Base-by-base conservation (phyloP, 1,140 invertebrate species). In the Euura lappo region DNA sequence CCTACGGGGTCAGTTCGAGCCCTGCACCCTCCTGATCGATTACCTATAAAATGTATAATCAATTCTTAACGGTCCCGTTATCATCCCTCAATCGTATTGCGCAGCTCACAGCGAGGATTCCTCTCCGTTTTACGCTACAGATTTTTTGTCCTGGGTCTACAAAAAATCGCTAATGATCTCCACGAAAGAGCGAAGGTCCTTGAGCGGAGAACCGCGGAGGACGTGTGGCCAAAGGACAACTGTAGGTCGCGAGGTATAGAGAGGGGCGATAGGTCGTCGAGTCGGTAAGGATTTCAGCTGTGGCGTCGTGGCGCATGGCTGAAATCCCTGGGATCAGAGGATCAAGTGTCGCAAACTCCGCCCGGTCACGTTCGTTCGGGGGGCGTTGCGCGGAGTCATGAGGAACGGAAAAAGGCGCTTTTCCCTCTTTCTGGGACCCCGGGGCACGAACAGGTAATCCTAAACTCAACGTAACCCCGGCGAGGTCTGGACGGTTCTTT, bases 261-360 rank as follows among this genome's bases (percentile, higher is more conserved):
- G 28, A n/a, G 10, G 51, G 51, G 51, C 51, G 51, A 60, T 60
- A 60, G 51, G 51, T 60, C 51, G 51, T 11, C 3, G 10, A 8
- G 51, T 11, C 28, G 28, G 28, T 28, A 28, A 28, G 51, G 51
- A 60, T 60, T 60, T 60, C 51, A 60, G 51, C 51, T 5, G 8
- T 60, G 51, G 51, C 51, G 51, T 60, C 51, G 51, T 6, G 51
- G 51, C 51, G 51, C 51, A 60, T 60, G 51, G 51, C 51, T 60
- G 8, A n/a, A 60, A 60, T 60, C 51, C 51, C 51, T n/a, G 51
- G 51, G 51, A 60, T 60, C 13, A 60, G 51, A 60, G 51, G 51
- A 60, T 60, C 51, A 60, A 60, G 51, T 60, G 51, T 60, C 51
- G 51, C 51, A 60, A 60, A 60, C 51, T 60, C 51, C 51, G 51